Conservation (phyloP, 92 coral and sea anemone genomes). For the Phenganax subtilis region DNA sequence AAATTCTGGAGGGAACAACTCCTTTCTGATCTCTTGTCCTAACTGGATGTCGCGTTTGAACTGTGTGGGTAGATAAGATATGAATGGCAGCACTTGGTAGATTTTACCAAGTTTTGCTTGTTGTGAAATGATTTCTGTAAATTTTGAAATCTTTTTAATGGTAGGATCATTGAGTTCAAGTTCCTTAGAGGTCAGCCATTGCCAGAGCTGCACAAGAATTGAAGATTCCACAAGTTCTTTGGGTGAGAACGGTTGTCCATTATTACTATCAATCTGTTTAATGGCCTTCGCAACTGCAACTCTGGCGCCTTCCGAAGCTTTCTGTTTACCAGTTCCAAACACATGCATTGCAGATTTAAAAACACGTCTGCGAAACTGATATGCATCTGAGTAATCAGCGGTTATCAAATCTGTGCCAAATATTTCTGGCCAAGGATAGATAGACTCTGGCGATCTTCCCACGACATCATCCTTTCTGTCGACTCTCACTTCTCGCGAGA, state of each 20-base stretch:
- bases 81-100: conserved; percentile 28
- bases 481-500: conserved; percentile 47
- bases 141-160: neutral
- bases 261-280: neutral
- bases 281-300: neutral
- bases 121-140: neutral
- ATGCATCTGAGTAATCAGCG: neutral
- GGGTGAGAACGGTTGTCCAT: neutral
- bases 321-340: neutral
- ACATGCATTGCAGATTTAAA: conserved; percentile 10
- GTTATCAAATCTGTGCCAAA: conserved; percentile 27
- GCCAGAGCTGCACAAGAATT: neutral
- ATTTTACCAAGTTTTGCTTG: neutral
- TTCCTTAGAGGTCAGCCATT: conserved; percentile 8
- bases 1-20: conserved; percentile 33
- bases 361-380: neutral
- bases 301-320: neutral
- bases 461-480: conserved; percentile 33
- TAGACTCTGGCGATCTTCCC: conserved; percentile 34
- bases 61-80: conserved; percentile 16
- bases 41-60: neutral
- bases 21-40: conserved; percentile 29
- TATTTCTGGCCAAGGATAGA: conserved; percentile 21
- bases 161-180: neutral
- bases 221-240: neutral